Base-by-base conservation (phyloP, 2,113 vertebrate genomes). In the Gnathonemus echidnorhynchus region DNA sequence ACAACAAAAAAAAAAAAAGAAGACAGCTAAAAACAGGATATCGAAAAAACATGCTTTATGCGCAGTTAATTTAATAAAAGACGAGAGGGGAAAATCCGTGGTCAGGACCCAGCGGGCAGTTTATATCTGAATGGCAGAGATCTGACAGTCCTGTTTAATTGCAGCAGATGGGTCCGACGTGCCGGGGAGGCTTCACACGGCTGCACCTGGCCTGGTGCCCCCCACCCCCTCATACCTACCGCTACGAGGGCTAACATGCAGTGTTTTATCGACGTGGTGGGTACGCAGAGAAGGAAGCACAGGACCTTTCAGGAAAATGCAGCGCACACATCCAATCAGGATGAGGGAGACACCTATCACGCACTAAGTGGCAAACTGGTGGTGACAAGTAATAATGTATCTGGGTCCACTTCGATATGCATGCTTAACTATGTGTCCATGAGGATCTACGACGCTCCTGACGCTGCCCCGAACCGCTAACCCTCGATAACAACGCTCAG, bases 161-260 rank as follows among this genome's bases (percentile, higher is more conserved):
- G 62, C 58, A 74, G 66, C 88, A 89, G 66, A 89, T 89, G 88
- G 48, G 50, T 87, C n/a, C 13, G 50, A 87, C 86, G 56, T 87
- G 49, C 86, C 5, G 50, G 46, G 21, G 46, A 42, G 24, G 24
- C 77, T 45, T 6, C 88, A 39, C 48, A 5, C 15, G 35, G 21
- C 48, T 39, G 48, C 27, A 89, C 70, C 42, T 50, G 66, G n/a
- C 42, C n/a, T 21, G 5, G 24, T 62, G 48, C 27, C 17, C 8
- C 62, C 42, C 87, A 3, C n/a, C 87, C 62, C 88, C 42, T 24
- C 45, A 42, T 21, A 39, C 49, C 70, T 53, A 49, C 86, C 35
- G 3, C 19, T 15, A 31, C 13, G 27, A 27, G n/a, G n/a, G 50
- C 86, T 56, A 10, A 45, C 86, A 87, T 5, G 52, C 70, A 6